phyloP scores from a whole-genome alignment of 2,113 vertebrate species.

The Pagrus major region DNA sequence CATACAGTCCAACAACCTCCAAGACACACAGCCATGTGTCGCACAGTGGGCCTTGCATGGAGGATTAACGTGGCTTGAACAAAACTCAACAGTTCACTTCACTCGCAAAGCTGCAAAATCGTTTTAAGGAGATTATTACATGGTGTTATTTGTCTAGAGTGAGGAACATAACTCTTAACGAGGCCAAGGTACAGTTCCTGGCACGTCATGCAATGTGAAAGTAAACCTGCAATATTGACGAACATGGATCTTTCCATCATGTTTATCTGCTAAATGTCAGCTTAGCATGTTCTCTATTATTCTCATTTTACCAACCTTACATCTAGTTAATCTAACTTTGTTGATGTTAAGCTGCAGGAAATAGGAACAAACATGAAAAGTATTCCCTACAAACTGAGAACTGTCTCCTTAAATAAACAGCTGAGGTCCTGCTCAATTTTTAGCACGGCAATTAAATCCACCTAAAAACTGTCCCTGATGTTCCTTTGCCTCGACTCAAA shows the following conservation, averaged over 20 bases:
- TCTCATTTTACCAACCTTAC: neutral
- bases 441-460: slow-evolving; percentile 16
- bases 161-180: slow-evolving; percentile 34
- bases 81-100: slow-evolving; percentile 47
- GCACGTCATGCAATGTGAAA: slow-evolving; percentile 37
- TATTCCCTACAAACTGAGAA: neutral
- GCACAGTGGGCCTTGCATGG: neutral
- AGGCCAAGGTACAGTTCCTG: slow-evolving; percentile 40
- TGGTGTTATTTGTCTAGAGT: slow-evolving; percentile 46
- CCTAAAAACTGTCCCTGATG: slow-evolving; percentile 9
- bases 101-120: slow-evolving; percentile 65
- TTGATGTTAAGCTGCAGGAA: neutral
- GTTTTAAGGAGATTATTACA: slow-evolving; percentile 60
- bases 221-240: slow-evolving; percentile 15
- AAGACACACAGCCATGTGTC: slow-evolving; percentile 31
- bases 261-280: neutral
- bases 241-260: neutral
- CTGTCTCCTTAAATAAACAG: neutral
- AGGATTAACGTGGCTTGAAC: slow-evolving; percentile 61
- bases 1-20: neutral
- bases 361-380: neutral
- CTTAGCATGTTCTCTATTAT: neutral
- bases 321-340: neutral
- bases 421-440: neutral
- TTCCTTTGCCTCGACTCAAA: slow-evolving; percentile 7